Evolutionary conservation across 2,888 invertebrate species (phyloP), one percentile per base, ranked within the genome.

Genomic region (Volucella inanis): DNA sequence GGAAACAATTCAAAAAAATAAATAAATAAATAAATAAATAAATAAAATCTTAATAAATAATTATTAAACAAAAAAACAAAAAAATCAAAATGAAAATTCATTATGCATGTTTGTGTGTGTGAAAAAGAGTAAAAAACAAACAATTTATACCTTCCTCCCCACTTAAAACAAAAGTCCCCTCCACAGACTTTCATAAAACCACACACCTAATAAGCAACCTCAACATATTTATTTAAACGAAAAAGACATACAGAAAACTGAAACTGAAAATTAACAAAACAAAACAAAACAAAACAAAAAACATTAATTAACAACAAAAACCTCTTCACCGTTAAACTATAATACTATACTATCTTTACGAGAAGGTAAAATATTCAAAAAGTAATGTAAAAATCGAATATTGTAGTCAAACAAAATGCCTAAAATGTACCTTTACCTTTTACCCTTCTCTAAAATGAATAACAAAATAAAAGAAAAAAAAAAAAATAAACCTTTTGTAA

Each of bases 361-460:
- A 75, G 67, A 74, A 72, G 71, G 64, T 62, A 61, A 65, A 71
- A 49, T 55, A 70, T 61, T 14, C 64, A 65, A 43, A 52, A 71
- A 15, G 57, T 65, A 52, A 50, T 62, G 45, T 81, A 49, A 43
- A 79, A 72, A 70, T 78, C 55, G 71, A 79, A 83, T 83, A 74
- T n/a, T n/a, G n/a, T 72, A 50, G 14, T 15, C 11, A 18, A 57
- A 49, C 10, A 62, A 67, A 80, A 55, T 62, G 85, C 76, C 85
- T 85, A 85, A 80, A 74, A 81, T 75, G 85, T 81, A 85, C 85
- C 85, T 85, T 79, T 71, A 80, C 84, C 84, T 81, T 85, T 22
- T 31, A 31, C 6, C 84, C 75, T 68, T 74, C 43, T 41, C 68
- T 55, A 79, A 62, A 38, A 77, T n/a, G 59, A 15, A 50, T 12